Evolutionary conservation across 1,140 invertebrate genomes (phyloP).

Genomic region (Zaprionus tsacasi): DNA sequence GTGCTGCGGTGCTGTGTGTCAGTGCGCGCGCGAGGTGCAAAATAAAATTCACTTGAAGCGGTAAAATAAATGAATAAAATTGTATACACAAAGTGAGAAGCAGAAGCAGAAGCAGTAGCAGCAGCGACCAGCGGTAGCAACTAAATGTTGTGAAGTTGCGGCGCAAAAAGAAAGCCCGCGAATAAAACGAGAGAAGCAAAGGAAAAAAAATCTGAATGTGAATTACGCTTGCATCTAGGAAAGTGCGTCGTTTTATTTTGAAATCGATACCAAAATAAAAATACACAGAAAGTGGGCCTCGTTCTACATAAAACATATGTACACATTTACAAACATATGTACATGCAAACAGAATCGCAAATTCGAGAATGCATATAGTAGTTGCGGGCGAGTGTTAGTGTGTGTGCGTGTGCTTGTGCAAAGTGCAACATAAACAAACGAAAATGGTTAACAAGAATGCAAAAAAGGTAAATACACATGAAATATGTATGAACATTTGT

Average conservation of each 20-base stretch:
- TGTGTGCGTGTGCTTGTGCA: conserved; percentile 37
- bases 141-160: conserved; percentile 73
- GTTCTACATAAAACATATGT: conserved; percentile 25
- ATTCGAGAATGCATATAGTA: conserved; percentile 23
- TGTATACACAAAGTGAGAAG: conserved; percentile 45
- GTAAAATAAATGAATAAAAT: conserved; percentile 52
- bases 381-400: conserved; percentile 15
- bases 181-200: conserved; percentile 55
- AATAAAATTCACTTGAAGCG: conserved; percentile 41
- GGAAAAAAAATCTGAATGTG: conserved; percentile 36
- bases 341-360: conserved; percentile 15
- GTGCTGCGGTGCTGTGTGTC: conserved; percentile 13
- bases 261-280: conserved; percentile 81
- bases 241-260: conserved; percentile 81
- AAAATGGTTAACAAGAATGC: conserved; percentile 51
- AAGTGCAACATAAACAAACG: conserved; percentile 56
- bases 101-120: background rate
- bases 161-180: conserved; percentile 72
- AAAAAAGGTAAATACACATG: conserved; percentile 52
- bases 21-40: conserved; percentile 40
- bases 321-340: conserved; percentile 25
- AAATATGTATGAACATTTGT: conserved; percentile 17
- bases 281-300: conserved; percentile 49
- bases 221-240: conserved; percentile 67
- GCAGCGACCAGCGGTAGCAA: conserved; percentile 32